A percentile compares a stretch with the other conserved stretches of the same genome.
These are phyloP conservation scores for Drosophila kanapiae DNA, from an alignment of 1,140 invertebrate species.

Conservation along the genomic window DNA sequence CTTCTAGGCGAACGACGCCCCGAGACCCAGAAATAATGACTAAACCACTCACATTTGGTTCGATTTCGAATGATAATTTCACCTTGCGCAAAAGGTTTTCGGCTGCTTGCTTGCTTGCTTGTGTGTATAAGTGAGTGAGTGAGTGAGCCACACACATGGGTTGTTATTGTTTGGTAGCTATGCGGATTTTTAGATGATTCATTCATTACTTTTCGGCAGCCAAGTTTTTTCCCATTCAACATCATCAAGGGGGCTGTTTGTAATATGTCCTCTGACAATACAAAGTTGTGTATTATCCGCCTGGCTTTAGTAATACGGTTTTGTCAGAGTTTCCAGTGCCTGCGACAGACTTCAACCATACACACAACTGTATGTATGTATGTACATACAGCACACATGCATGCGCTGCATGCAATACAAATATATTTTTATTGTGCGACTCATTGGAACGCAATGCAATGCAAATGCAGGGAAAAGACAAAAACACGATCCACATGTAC, in stretches of 20 bases:
- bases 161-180: conserved; percentile 55
- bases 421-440: conserved; percentile 29
- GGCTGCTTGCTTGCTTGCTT: conserved; percentile 16
- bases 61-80: conserved; percentile 71
- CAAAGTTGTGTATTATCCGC: conserved; percentile 55
- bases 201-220: conserved; percentile 47
- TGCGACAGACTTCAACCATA: conserved; percentile 49
- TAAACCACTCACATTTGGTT: conserved; percentile 58
- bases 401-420: conserved; percentile 22
- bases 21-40: conserved; percentile 54
- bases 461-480: conserved; percentile 5
- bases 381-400: conserved; percentile 16
- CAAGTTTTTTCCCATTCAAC: conserved; percentile 60
- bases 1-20: conserved; percentile 43
- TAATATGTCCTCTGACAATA: conserved; percentile 46
- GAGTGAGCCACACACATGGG: conserved; percentile 63
- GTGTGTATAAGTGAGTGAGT: conserved; percentile 51
- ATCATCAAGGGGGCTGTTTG: conserved; percentile 35
- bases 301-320: conserved; percentile 51
- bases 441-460: conserved; percentile 36
- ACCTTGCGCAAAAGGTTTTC: conserved; percentile 77
- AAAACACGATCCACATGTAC: conserved; percentile 45
- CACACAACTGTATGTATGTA: too few species aligned
- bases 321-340: conserved; percentile 41
- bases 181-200: conserved; percentile 76